phyloP scores from a whole-genome alignment of 2,797 vertebrate genomes.

The Potorous gilbertii region DNA sequence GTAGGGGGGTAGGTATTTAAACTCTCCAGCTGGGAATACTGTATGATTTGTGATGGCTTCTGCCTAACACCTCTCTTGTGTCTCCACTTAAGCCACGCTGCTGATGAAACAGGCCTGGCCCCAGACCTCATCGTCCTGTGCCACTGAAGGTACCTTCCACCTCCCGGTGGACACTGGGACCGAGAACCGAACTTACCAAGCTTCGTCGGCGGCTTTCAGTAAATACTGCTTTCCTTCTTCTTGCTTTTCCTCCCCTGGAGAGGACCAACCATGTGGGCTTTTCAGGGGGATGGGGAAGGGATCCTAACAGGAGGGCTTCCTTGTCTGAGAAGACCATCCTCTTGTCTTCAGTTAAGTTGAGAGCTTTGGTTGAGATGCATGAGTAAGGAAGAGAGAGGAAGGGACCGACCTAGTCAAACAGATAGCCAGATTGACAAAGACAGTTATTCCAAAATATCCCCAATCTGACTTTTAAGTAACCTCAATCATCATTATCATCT shows the following conservation, averaged over 20 bases:
- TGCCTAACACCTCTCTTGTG: slow-evolving; percentile 85
- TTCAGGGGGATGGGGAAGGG: slow-evolving; percentile 65
- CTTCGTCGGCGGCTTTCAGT: slow-evolving; percentile 93
- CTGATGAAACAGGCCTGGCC: slow-evolving; percentile 95
- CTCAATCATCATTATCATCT: neutral
- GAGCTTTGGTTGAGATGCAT: slow-evolving; percentile 19
- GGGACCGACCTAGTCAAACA: neutral
- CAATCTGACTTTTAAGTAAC: neutral
- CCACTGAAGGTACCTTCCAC: slow-evolving; percentile 93
- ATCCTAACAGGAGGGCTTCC: slow-evolving; percentile 22
- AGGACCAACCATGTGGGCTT: slow-evolving; percentile 49
- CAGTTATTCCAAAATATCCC: neutral
- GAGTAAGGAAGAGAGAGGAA: slow-evolving; percentile 14
- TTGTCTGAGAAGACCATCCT: slow-evolving; percentile 34
- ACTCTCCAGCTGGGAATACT: slow-evolving; percentile 8
- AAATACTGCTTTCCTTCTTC: slow-evolving; percentile 83
- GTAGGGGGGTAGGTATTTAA: neutral
- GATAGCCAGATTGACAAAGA: neutral
- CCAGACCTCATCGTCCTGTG: slow-evolving; percentile 90
- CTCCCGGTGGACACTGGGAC: slow-evolving; percentile 92
- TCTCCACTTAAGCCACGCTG: slow-evolving; percentile 89
- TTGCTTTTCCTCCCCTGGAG: slow-evolving; percentile 62
- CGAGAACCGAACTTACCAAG: slow-evolving; percentile 93
- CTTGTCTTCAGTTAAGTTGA: slow-evolving; percentile 25
- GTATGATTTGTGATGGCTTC: slow-evolving; percentile 73